phyloP scores from a whole-genome alignment of 2,113 vertebrate species.

The Alethe castanea region DNA sequence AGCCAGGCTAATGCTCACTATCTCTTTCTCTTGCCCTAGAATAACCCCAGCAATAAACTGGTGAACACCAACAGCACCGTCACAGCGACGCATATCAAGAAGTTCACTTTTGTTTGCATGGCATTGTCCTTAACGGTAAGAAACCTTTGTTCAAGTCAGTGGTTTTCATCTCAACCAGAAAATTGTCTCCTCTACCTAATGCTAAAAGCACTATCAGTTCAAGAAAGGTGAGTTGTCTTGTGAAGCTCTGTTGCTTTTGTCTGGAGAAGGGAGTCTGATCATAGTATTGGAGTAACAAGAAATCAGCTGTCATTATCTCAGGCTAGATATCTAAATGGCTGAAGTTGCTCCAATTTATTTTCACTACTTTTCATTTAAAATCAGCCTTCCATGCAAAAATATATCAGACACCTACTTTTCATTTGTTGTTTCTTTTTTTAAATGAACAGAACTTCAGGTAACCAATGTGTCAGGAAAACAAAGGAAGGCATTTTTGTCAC shows the following conservation, averaged over 20 bases:
- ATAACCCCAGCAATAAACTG: slow-evolving; percentile 92
- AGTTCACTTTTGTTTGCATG: slow-evolving; percentile 94
- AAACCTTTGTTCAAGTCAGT: neutral
- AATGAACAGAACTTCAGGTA: neutral
- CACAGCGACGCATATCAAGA: slow-evolving; percentile 89
- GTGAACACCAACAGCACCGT: slow-evolving; percentile 75
- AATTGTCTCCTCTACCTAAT: neutral
- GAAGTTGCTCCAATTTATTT: neutral
- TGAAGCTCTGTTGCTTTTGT: neutral
- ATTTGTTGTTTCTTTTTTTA: neutral
- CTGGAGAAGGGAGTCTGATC: neutral
- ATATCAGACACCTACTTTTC: neutral
- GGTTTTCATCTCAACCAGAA: neutral
- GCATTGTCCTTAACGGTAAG: slow-evolving; percentile 92
- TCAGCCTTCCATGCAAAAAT: neutral
- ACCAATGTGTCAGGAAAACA: neutral
- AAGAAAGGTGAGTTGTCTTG: neutral
- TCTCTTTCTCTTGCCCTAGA: slow-evolving; percentile 74
- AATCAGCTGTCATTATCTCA: neutral
- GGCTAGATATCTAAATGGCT: neutral
- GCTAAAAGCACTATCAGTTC: neutral
- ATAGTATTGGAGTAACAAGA: neutral
- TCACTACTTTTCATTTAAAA: neutral
- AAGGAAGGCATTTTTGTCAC: neutral
- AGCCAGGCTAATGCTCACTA: neutral